Evolutionary conservation across 2,797 vertebrate species (phyloP).

Genomic region (Catamblyrhynchus diadema): DNA sequence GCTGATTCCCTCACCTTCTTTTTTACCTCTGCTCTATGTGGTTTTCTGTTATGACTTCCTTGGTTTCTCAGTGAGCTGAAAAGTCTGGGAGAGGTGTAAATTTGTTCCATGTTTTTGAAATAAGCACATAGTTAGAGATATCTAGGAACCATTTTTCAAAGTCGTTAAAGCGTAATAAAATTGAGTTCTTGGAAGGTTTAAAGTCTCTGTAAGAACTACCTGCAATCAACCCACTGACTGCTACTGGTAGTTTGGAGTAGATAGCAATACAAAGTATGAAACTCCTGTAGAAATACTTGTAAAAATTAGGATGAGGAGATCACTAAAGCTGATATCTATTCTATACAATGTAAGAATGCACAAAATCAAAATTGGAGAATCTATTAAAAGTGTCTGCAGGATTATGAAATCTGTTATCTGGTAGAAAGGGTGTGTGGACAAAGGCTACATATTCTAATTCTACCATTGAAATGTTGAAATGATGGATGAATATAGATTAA

Average conservation of each 20-base stretch:
- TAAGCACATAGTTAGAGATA: not conserved
- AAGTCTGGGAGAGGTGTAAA: not conserved
- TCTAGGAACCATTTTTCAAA: not conserved
- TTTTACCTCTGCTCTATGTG: not conserved
- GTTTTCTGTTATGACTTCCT: not conserved
- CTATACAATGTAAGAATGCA: not conserved
- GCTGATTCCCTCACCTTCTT: not conserved
- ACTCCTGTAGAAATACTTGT: not conserved
- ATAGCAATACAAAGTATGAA: not conserved
- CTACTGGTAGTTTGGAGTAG: not conserved
- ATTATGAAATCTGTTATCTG: not conserved
- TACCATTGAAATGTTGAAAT: not conserved
- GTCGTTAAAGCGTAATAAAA: not conserved
- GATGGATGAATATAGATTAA: not conserved
- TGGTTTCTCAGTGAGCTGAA: not conserved
- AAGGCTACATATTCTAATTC: not conserved
- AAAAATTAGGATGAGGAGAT: not conserved
- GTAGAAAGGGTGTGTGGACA: not conserved
- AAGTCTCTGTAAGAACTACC: not conserved
- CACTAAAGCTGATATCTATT: not conserved
- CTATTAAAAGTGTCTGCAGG: not conserved
- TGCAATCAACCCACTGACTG: not conserved
- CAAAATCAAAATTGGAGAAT: not conserved
- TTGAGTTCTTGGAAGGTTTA: not conserved
- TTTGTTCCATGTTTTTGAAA: not conserved